These are phyloP conservation scores for Aradophagus sp. DNA, from an alignment of 1,140 invertebrate species.

Conservation along the genomic window DNA sequence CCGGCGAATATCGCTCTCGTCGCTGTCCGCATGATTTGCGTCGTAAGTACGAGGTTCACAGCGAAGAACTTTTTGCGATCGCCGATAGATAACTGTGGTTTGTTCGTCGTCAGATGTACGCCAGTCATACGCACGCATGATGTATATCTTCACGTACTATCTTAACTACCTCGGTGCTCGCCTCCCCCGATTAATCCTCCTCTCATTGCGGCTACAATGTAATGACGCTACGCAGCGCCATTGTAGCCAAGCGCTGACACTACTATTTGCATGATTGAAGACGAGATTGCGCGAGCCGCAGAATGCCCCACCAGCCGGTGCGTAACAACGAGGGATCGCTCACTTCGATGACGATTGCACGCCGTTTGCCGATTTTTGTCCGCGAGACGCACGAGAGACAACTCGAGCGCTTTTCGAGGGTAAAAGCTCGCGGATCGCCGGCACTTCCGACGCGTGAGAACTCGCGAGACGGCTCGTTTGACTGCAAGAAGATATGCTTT, in stretches of 20 bases:
- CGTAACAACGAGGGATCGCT: no score
- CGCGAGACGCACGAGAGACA: no score
- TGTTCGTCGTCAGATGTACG: slow-evolving; percentile 52
- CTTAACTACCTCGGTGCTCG: slow-evolving; percentile 51
- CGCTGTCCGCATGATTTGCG: slow-evolving; percentile 57
- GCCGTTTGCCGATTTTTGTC: no score
- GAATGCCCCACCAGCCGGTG: not conserved
- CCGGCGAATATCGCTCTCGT: slow-evolving; percentile 34
- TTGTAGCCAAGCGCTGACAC: slow-evolving; percentile 35
- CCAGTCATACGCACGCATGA: slow-evolving; percentile 46
- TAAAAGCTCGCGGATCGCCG: no score
- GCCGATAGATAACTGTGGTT: slow-evolving; percentile 52
- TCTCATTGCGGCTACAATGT: slow-evolving; percentile 41
- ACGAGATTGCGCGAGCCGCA: slow-evolving; percentile 33
- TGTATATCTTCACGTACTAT: slow-evolving; percentile 54
- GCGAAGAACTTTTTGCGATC: slow-evolving; percentile 45
- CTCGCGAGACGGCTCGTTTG: no score
- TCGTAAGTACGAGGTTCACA: slow-evolving; percentile 57
- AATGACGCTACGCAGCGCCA: slow-evolving; percentile 46
- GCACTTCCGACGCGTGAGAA: no score
- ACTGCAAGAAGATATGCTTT: no score
- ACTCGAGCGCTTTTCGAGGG: no score
- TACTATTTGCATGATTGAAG: slow-evolving; percentile 60
- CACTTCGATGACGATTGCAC: no score
- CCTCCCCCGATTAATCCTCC: slow-evolving; percentile 56